Evolutionary conservation across 2,888 invertebrate genomes (phyloP).

Genomic region (Trachelus tabidus): DNA sequence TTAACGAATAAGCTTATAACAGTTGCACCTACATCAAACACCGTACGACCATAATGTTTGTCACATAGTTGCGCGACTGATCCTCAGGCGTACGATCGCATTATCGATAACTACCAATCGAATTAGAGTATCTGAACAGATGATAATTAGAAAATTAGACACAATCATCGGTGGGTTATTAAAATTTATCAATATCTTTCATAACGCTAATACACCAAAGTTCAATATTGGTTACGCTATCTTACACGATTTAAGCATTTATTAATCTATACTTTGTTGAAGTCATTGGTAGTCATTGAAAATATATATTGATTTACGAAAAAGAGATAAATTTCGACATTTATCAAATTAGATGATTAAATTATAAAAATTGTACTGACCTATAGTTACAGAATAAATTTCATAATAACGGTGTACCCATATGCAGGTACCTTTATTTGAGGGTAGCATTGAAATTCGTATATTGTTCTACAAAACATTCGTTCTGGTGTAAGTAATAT

Average conservation of each 20-base stretch:
- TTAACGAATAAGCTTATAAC: constrained; percentile 47
- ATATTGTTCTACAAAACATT: neutral
- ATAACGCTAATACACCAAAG: neutral
- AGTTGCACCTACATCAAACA: constrained; percentile 52
- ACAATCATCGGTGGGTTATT: neutral
- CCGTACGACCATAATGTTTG: constrained; percentile 47
- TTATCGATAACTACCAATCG: neutral
- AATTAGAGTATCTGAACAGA: neutral
- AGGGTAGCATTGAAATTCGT: neutral
- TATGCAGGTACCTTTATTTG: neutral
- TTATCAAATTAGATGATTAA: no score
- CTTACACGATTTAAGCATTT: no score
- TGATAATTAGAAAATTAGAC: neutral
- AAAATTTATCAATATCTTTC: neutral
- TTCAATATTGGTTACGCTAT: no score
- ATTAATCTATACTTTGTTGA: neutral
- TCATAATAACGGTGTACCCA: neutral
- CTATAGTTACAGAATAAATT: neutral
- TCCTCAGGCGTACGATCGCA: neutral
- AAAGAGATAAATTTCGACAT: neutral
- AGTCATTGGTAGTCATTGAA: neutral
- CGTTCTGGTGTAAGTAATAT: neutral
- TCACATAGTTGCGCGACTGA: constrained; percentile 30
- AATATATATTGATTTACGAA: neutral
- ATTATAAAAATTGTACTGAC: neutral